phyloP scores from a whole-genome alignment of 2,888 invertebrate species.

The Synergus japonicus region DNA sequence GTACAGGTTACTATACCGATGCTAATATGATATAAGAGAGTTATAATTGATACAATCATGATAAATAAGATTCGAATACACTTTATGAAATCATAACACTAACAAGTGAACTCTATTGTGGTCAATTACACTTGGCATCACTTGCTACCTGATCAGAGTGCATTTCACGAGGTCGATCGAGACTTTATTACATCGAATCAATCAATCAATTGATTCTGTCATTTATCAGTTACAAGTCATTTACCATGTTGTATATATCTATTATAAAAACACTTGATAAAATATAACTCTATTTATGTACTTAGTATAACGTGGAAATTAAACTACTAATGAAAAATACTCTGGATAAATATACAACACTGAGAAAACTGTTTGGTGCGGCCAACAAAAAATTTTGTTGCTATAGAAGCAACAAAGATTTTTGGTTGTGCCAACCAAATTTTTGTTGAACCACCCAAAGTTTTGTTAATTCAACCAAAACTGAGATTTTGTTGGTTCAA shows the following conservation, averaged over 20 bases:
- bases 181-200: constrained; percentile 13
- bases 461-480: too few species aligned
- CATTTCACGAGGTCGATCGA: constrained; percentile 25
- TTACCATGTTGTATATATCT: background rate
- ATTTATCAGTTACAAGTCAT: constrained; percentile 14
- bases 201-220: constrained; percentile 24
- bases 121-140: constrained; percentile 53
- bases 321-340: background rate
- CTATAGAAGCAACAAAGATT: too few species aligned
- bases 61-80: constrained; percentile 16
- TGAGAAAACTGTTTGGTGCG: too few species aligned
- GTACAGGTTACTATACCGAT: background rate
- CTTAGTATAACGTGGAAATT: background rate
- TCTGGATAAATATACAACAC: background rate
- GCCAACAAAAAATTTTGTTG: too few species aligned
- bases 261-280: background rate
- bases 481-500: too few species aligned
- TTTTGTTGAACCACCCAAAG: too few species aligned
- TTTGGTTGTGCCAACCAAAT: too few species aligned
- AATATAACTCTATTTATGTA: background rate
- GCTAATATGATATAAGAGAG: background rate
- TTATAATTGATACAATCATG: background rate
- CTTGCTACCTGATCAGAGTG: constrained; percentile 44
- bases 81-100: constrained; percentile 58
- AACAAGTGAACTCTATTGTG: constrained; percentile 44